Conservation (phyloP, 2,888 invertebrate species). For the Amblyteles armatorius region DNA sequence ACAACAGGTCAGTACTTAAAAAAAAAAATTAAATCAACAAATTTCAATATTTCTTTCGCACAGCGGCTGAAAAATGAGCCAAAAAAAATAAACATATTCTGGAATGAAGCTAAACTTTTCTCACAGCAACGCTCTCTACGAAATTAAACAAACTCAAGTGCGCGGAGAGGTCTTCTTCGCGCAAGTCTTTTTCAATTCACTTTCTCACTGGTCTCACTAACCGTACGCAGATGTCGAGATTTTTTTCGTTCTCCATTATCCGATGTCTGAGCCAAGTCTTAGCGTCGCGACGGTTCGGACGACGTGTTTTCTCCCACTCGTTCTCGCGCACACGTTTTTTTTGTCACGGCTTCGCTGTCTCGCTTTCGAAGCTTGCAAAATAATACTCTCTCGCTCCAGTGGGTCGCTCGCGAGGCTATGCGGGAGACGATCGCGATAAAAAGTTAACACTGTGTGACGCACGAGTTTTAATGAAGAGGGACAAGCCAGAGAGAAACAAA, state of each 20-base stretch:
- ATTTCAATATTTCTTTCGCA: constrained; percentile 15
- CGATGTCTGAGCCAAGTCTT: constrained; percentile 25
- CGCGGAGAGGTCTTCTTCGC: background rate
- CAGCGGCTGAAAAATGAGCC: constrained; percentile 21
- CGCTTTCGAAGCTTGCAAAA: constrained; percentile 61
- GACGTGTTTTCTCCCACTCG: constrained; percentile 41
- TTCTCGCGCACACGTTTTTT: constrained; percentile 38
- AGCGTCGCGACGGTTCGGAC: constrained; percentile 16
- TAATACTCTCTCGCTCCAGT: constrained; percentile 43
- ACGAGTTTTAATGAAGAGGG: constrained; percentile 58
- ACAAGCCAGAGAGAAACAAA: constrained; percentile 36
- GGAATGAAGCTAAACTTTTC: background rate
- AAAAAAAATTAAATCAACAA: constrained; percentile 1
- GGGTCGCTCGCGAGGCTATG: constrained; percentile 39
- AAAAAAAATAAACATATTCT: constrained; percentile 6
- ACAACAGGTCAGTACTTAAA: constrained; percentile 79
- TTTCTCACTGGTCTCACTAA: constrained; percentile 30
- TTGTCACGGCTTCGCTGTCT: constrained; percentile 25
- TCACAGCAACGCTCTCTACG: constrained; percentile 5
- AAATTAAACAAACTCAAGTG: constrained; percentile 33
- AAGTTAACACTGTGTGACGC: constrained; percentile 57
- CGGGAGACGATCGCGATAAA: constrained; percentile 61
- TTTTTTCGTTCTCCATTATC: constrained; percentile 32
- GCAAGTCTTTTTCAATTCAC: constrained; percentile 36
- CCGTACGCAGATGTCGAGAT: constrained; percentile 56